Percentiles rank a stretch among this genome's conserved stretches.
These are phyloP conservation scores for Crocallis elinguaria DNA, from an alignment of 2,888 invertebrate species.

Conservation along the genomic window DNA sequence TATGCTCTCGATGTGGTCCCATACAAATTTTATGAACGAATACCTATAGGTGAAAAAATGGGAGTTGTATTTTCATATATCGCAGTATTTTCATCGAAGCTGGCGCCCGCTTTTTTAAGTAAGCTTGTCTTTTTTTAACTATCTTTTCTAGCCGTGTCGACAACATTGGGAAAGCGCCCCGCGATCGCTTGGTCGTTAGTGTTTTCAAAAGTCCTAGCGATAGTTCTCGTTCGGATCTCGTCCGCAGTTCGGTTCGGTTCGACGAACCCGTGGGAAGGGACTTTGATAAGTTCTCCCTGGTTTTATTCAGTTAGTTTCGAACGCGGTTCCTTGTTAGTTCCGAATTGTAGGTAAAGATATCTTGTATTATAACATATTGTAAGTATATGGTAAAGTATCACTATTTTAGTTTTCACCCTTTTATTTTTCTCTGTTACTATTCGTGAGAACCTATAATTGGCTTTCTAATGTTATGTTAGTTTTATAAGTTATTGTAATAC, in stretches of 20 bases:
- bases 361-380: no score
- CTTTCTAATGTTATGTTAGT: no score
- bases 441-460: neutral
- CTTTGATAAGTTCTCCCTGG: conserved; percentile 30
- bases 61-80: no score
- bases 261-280: conserved; percentile 67
- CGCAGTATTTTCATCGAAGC: no score
- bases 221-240: conserved; percentile 57
- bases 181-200: conserved; percentile 68
- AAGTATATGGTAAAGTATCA: no score
- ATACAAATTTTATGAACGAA: no score
- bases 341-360: neutral
- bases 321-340: neutral
- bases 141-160: conserved; percentile 22
- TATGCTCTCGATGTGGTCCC: no score
- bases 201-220: conserved; percentile 72
- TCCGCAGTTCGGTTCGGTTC: conserved; percentile 51
- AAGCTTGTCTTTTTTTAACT: neutral
- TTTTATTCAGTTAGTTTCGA: conserved; percentile 3
- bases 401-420: no score
- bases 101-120: no score
- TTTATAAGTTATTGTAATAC: no score
- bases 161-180: conserved; percentile 48
- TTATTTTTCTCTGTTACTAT: neutral
- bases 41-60: no score